Evolutionary conservation across 2,888 invertebrate genomes (phyloP).

Genomic region (Eurytoma californica): DNA sequence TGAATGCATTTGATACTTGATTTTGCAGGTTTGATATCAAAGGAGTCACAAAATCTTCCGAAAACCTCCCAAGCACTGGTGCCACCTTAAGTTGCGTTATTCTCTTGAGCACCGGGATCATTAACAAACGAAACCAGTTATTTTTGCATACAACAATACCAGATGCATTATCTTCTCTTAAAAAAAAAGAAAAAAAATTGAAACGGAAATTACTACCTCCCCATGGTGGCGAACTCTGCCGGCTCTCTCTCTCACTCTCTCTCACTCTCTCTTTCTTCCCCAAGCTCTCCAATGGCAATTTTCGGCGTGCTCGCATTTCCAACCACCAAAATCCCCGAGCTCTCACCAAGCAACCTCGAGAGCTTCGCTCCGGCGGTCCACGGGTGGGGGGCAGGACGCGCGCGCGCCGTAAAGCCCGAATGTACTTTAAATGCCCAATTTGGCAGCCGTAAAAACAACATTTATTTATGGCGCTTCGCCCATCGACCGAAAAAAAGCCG

Average conservation of each 20-base stretch:
- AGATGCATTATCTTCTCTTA: constrained; percentile 62
- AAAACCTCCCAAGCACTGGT: no score
- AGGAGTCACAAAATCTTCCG: no score
- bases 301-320: constrained; percentile 36
- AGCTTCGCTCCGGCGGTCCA: constrained; percentile 40
- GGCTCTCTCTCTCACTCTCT: constrained; percentile 9
- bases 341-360: background rate
- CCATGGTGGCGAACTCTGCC: constrained; percentile 45
- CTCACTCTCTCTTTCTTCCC: background rate
- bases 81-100: no score
- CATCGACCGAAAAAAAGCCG: constrained; percentile 64
- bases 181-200: background rate
- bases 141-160: constrained; percentile 61
- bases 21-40: no score
- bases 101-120: background rate
- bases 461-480: constrained; percentile 73
- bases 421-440: constrained; percentile 74
- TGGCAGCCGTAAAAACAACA: constrained; percentile 74
- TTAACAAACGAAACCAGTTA: constrained; percentile 44
- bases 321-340: constrained; percentile 35
- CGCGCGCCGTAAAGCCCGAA: constrained; percentile 55
- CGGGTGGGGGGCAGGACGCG: constrained; percentile 27
- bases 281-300: constrained; percentile 36
- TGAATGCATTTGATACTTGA: no score
- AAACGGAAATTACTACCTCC: constrained; percentile 64